A percentile compares a stretch with the other conserved stretches of the same genome.
Evolutionary conservation across 2,113 vertebrate species (phyloP).

Genomic region (Lamprologus callipterus): DNA sequence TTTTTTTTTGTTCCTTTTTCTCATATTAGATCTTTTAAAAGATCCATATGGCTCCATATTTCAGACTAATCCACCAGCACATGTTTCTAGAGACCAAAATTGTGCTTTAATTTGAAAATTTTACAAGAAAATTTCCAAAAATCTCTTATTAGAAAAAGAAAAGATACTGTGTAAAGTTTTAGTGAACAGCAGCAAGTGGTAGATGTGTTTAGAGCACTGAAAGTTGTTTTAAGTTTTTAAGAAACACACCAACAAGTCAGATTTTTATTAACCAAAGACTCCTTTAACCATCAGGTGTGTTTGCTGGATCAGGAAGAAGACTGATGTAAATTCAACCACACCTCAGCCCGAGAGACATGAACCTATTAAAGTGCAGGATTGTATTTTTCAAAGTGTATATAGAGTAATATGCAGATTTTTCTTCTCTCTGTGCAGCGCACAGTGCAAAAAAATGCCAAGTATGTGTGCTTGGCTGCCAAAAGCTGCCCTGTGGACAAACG

Average conservation of each 20-base stretch:
- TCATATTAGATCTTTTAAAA: not conserved
- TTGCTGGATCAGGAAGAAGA: not conserved
- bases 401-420: not conserved
- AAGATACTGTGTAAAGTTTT: not conserved
- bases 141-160: not conserved
- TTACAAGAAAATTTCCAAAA: not conserved
- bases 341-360: not conserved
- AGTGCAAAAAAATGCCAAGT: slow-evolving; percentile 96
- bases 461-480: slow-evolving; percentile 92
- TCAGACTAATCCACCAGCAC: not conserved
- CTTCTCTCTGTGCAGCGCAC: slow-evolving; percentile 75
- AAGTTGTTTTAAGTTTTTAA: not conserved
- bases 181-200: not conserved
- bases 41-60: not conserved
- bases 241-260: not conserved
- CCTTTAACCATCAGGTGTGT: not conserved
- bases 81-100: not conserved
- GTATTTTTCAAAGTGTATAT: not conserved
- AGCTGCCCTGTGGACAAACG: slow-evolving; percentile 93
- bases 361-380: not conserved
- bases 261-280: not conserved
- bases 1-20: not conserved
- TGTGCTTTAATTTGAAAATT: not conserved
- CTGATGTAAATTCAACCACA: not conserved
- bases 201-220: not conserved